Conservation (phyloP, 2,888 invertebrate genomes). For the Spicauda simplicius region DNA sequence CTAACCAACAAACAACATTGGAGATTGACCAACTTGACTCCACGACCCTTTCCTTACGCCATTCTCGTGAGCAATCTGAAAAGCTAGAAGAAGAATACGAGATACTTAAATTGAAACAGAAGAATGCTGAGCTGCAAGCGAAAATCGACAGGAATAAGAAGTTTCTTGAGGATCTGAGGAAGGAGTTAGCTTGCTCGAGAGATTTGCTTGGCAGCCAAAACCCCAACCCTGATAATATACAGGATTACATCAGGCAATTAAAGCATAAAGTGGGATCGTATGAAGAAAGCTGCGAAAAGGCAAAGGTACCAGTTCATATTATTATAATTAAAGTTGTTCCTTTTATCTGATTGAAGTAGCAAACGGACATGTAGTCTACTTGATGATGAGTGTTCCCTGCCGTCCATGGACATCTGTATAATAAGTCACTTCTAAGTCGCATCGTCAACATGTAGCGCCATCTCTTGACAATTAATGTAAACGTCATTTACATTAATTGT, state of each 20-base stretch:
- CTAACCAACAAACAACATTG: conserved; percentile 51
- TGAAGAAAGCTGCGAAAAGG: conserved; percentile 68
- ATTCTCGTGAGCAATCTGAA: conserved; percentile 55
- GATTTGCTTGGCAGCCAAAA: conserved; percentile 54
- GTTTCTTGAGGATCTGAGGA: conserved; percentile 59
- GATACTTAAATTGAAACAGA: conserved; percentile 67
- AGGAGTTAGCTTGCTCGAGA: conserved; percentile 63
- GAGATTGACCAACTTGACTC: conserved; percentile 61
- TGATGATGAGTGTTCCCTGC: too few species aligned
- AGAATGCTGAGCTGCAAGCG: conserved; percentile 61
- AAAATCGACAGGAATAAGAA: conserved; percentile 68
- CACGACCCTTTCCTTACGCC: conserved; percentile 58
- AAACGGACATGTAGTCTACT: too few species aligned
- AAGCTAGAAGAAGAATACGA: conserved; percentile 68
- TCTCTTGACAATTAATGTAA: too few species aligned
- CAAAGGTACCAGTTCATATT: conserved; percentile 71
- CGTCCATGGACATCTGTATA: too few species aligned
- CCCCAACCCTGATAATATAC: conserved; percentile 67
- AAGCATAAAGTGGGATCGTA: conserved; percentile 70
- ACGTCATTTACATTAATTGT: too few species aligned
- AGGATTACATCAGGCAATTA: conserved; percentile 67
- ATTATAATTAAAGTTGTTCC: too few species aligned
- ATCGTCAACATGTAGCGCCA: too few species aligned
- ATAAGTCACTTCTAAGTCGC: too few species aligned
- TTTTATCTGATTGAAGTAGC: too few species aligned